phyloP scores from a whole-genome alignment of 2,888 invertebrate species.

The Sinhomidia bicolor region DNA sequence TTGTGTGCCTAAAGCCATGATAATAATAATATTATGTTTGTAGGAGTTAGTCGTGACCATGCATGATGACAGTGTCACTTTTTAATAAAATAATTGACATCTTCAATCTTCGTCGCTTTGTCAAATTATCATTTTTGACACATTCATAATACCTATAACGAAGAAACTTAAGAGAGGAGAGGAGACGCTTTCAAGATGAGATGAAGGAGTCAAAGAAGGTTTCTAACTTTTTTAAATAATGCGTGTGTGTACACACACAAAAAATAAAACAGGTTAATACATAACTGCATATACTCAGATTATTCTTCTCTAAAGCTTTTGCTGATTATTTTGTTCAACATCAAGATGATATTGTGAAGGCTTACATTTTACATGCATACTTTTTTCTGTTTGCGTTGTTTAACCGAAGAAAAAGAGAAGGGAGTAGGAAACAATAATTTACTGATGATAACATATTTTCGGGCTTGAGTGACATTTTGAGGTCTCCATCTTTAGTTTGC shows the following conservation, averaged over 20 bases:
- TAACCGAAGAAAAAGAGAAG: constrained; percentile 35
- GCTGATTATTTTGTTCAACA: too few species aligned
- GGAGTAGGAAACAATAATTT: not conserved
- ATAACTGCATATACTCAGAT: too few species aligned
- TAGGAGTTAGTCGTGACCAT: not conserved
- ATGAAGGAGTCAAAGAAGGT: too few species aligned
- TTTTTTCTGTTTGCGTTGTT: too few species aligned
- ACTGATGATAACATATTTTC: not conserved
- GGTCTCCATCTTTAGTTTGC: constrained; percentile 36
- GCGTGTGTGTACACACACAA: too few species aligned
- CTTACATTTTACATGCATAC: too few species aligned
- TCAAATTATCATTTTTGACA: constrained; percentile 15
- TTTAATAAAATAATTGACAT: constrained; percentile 26
- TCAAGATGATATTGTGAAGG: too few species aligned
- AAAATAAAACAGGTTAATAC: too few species aligned
- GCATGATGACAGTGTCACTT: not conserved
- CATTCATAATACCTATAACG: not conserved
- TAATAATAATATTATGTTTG: not conserved
- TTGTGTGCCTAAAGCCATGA: not conserved
- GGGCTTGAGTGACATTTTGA: constrained; percentile 56
- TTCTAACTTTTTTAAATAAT: too few species aligned
- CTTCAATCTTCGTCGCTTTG: constrained; percentile 31
- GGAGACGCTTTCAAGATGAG: not conserved
- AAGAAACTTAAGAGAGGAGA: too few species aligned
- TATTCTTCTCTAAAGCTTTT: too few species aligned